These are phyloP conservation scores for Acanthochromis polyacanthus DNA, from an alignment of 2,113 vertebrate genomes.

Conservation along the genomic window DNA sequence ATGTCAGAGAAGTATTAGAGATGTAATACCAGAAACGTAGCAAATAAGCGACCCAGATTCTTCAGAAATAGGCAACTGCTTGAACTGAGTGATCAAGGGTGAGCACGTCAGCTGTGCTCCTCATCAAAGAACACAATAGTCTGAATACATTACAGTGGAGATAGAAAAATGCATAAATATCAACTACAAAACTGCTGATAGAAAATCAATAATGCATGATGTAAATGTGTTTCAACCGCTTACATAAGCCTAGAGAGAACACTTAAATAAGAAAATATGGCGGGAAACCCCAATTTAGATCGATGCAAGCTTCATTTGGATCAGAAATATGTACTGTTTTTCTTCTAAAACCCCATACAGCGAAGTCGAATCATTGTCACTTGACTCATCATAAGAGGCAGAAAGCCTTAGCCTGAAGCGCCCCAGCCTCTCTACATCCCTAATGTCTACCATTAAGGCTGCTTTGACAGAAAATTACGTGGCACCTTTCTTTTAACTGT, in stretches of 20 bases:
- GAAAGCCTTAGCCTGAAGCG: slow-evolving; percentile 33
- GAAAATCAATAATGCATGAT: slow-evolving; percentile 17
- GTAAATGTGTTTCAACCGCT: background rate
- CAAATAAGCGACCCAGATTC: slow-evolving; percentile 1
- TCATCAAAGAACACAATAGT: slow-evolving; percentile 1
- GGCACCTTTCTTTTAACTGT: slow-evolving; percentile 54
- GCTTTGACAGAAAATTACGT: slow-evolving; percentile 68
- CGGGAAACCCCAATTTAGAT: background rate
- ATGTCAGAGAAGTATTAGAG: background rate
- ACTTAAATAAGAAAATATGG: background rate
- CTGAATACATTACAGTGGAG: background rate
- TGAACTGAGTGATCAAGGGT: background rate
- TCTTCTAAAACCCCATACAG: background rate
- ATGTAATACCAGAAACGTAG: slow-evolving; percentile 3
- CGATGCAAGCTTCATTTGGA: background rate
- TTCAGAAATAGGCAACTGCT: background rate
- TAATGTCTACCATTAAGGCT: slow-evolving; percentile 64
- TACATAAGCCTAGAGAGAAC: background rate
- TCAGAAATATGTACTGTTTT: slow-evolving; percentile 22
- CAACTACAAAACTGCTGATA: background rate
- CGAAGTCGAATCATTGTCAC: slow-evolving; percentile 39
- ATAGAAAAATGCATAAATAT: background rate
- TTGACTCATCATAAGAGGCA: slow-evolving; percentile 49
- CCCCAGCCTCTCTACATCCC: slow-evolving; percentile 33
- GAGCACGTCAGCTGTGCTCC: background rate